phyloP scores from a whole-genome alignment of 1,140 invertebrate species.

The Polyergus mexicanus region DNA sequence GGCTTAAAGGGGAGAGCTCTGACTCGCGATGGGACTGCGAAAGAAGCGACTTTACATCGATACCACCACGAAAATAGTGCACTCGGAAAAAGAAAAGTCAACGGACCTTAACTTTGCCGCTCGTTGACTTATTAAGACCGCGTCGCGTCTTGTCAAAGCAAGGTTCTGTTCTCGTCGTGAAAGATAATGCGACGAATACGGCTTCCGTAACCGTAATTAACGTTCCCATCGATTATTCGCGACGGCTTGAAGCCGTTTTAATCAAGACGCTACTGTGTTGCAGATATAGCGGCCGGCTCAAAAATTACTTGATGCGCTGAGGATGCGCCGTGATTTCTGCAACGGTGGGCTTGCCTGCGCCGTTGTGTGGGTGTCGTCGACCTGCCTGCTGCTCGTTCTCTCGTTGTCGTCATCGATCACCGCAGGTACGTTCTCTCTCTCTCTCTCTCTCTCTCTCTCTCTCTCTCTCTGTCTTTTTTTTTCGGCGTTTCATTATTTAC shows the following conservation, averaged over 20 bases:
- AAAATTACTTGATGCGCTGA: conserved; percentile 82
- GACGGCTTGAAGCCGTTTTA: background rate
- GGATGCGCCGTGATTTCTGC: conserved; percentile 80
- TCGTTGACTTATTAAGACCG: background rate
- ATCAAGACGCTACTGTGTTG: conserved; percentile 40
- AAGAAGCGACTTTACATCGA: background rate
- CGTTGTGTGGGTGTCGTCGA: conserved; percentile 80
- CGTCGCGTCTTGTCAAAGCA: background rate
- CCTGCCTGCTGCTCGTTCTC: conserved; percentile 73
- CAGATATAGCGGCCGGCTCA: conserved; percentile 70
- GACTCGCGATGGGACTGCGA: conserved; percentile 24
- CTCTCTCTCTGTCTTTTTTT: background rate
- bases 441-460: background rate
- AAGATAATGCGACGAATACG: background rate
- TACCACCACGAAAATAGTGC: conserved; percentile 22
- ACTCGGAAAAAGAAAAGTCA: conserved; percentile 25
- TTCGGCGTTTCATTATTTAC: background rate
- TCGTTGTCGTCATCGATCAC: conserved; percentile 63
- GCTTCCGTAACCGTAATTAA: conserved; percentile 32
- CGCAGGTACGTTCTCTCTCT: conserved; percentile 64
- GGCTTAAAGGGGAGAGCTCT: conserved; percentile 59
- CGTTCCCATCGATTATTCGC: conserved; percentile 22
- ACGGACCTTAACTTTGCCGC: background rate
- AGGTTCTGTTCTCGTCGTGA: background rate
- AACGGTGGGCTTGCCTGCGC: conserved; percentile 78